These are phyloP conservation scores for Salvelinus fontinalis DNA, from an alignment of 2,113 vertebrate species.

Conservation along the genomic window DNA sequence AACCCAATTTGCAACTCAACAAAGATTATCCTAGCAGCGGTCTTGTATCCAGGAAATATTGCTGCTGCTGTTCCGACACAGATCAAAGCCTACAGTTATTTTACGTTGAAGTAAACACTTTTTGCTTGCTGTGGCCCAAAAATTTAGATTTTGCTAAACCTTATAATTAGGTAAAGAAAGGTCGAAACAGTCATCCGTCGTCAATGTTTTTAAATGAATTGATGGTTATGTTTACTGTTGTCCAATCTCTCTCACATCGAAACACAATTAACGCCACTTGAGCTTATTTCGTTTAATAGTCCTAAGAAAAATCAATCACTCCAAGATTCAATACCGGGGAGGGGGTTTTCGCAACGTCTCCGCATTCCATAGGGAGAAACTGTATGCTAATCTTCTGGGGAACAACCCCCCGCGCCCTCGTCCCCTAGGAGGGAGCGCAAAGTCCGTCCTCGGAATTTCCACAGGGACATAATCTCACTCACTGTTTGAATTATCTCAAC, in stretches of 20 bases:
- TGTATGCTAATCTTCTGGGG: slow-evolving; percentile 48
- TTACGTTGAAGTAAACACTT: no score
- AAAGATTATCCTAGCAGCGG: slow-evolving; percentile 4
- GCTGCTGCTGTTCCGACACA: no score
- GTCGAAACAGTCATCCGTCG: no score
- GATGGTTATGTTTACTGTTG: not conserved
- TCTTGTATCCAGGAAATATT: no score
- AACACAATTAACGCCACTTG: slow-evolving; percentile 8
- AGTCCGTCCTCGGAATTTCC: slow-evolving; percentile 53
- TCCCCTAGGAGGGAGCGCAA: slow-evolving; percentile 51
- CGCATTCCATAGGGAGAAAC: slow-evolving; percentile 49
- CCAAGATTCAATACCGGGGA: slow-evolving; percentile 20
- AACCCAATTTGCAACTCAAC: not conserved
- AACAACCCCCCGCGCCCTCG: slow-evolving; percentile 48
- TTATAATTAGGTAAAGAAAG: no score
- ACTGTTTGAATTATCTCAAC: slow-evolving; percentile 51
- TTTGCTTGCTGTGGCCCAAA: no score
- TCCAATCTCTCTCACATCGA: not conserved
- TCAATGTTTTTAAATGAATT: not conserved
- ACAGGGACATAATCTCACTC: slow-evolving; percentile 55
- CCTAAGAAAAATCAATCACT: slow-evolving; percentile 13
- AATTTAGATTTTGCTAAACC: no score
- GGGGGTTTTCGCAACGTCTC: slow-evolving; percentile 36
- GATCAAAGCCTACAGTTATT: no score
- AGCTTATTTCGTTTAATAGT: slow-evolving; percentile 6